Evolutionary conservation across 2,888 invertebrate genomes (phyloP), one percentile per base, ranked within the genome.

Genomic region (Amorpha juglandis): DNA sequence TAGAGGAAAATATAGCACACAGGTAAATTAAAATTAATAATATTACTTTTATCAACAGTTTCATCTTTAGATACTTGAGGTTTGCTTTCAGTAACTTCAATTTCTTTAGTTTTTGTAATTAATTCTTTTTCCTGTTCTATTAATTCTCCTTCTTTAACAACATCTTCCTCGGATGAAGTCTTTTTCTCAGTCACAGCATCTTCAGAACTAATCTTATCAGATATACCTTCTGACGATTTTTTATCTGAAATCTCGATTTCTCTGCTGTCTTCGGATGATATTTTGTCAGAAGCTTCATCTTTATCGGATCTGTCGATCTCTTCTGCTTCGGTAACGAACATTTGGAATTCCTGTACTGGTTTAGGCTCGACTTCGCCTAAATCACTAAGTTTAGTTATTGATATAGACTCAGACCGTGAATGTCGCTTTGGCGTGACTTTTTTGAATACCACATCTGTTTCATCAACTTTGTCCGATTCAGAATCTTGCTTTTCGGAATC

Each of bases 161-260:
- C 80, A 62, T 90, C 90, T 72, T 93, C 93, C 78, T 94, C 94
- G 1, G 92, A 93, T 8, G 93, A 93, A 7, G 93, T 90, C 68
- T 94, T 93, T 71, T 93, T 94, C 68, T 93, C 93, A 8, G 94
- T 94, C 0, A 93, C 94, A 16, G 90, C 94, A 72, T 93, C 93
- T 83, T 94, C 94, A 12, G 93, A 94, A 70, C 93, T 93, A 21
- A 94, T 93, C 69, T 83, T 91, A 64, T 93, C 94, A 42, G 94
- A 94, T 68, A 93, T 84, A n/a, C 92, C 92, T 74, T 93, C 93
- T 1, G 94, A 94, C 52, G 93, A 93, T 75, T 94, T 94, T 50
- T 88, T 79, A 45, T 94, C 94, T 8, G 94, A 94, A 11, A 94
- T 89, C 83, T 94, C 94, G 51, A 94, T 82, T 78, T 94, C 94